Conservation (phyloP, 2,888 invertebrate species). For the Cephus sareptanus region DNA sequence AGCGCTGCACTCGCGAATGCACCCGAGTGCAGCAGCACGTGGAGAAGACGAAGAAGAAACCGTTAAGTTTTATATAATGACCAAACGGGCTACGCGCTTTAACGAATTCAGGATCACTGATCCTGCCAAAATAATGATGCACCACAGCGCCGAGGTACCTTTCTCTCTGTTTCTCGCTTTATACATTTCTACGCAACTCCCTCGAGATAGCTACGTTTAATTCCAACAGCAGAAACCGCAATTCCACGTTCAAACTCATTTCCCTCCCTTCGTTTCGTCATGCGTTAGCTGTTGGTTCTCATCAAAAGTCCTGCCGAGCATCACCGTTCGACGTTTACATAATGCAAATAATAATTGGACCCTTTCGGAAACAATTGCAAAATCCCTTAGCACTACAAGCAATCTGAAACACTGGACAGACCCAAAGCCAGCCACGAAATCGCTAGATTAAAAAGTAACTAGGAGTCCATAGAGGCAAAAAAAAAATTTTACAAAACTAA, state of each 20-base stretch:
- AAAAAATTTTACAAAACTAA: background rate
- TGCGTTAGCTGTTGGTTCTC: background rate
- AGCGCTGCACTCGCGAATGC: background rate
- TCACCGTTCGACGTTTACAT: background rate
- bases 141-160: background rate
- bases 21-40: background rate
- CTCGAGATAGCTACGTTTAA: background rate
- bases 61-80: background rate
- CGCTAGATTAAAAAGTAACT: too few species aligned
- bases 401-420: too few species aligned
- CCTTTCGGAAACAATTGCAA: background rate
- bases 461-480: too few species aligned
- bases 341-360: background rate
- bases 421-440: background rate
- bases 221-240: background rate
- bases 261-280: background rate
- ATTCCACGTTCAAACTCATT: background rate
- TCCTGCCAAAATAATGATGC: background rate
- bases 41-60: background rate
- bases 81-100: background rate
- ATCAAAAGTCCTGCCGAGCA: background rate
- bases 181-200: background rate
- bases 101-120: background rate
- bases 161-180: background rate
- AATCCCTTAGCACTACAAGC: background rate